Evolutionary conservation across 2,113 vertebrate species (phyloP), one percentile per base, ranked within the genome.

Genomic region (Piaya cayana): DNA sequence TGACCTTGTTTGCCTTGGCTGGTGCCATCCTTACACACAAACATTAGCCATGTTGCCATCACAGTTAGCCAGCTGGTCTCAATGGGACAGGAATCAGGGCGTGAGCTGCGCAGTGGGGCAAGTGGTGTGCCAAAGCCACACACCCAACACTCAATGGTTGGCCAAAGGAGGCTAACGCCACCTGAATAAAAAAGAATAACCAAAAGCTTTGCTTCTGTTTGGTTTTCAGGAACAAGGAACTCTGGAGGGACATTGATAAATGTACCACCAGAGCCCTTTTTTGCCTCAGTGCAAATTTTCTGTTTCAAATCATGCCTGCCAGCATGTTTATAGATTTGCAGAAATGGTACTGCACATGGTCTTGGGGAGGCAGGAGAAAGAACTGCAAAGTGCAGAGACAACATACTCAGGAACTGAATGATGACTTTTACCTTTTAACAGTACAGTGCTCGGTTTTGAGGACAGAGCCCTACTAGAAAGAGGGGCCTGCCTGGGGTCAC

Each of bases 141-240:
- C 19, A 36, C 8, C n/a, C 64, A 32, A 26, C 5, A 9, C 0
- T 1, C 39, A 26, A 5, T 0, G 1, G 32, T 13, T 1, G 2
- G 15, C 20, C 0, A 1, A 76, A 84, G 25, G 11, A 11, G 3
- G 23, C 9, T 78, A 34, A 60, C 12, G 19, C 14, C 69, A 64
- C 14, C 18, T 15, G 32, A 29, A 26, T 30, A 15, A 49, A 69
- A 72, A 49, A 58, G 36, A 26, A 70, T 45, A 15, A 21, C 25
- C 0, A 1, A 69, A 77, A 86, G 17, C 50, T 82, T 86, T 43
- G 19, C 11, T 29, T 82, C 77, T 27, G 12, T 52, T 64, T n/a
- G 16, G 6, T 27, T 36, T 63, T 49, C 3, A 1, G 79, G 30
- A 55, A 19, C 56, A 69, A 53, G 56, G 45, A 62, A 13, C 2